These are phyloP conservation scores for Pomatorhinus ruficollis DNA, from an alignment of 2,113 vertebrate genomes.

Conservation along the genomic window DNA sequence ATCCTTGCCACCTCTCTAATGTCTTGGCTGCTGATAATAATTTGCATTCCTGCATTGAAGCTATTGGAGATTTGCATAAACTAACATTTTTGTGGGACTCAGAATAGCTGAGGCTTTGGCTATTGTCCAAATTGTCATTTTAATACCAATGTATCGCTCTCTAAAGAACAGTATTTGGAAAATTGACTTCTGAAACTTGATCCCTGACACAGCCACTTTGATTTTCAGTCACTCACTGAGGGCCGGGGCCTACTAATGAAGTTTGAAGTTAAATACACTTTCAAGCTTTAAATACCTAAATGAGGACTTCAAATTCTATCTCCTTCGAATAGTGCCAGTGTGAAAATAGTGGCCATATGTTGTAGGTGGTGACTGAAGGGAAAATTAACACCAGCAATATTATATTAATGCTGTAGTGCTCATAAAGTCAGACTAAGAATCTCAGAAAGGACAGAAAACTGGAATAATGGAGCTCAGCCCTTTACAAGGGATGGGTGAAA, in stretches of 20 bases:
- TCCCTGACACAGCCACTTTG: background rate
- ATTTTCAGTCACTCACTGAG: conserved; percentile 19
- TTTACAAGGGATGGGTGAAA: background rate
- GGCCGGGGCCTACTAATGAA: conserved; percentile 5
- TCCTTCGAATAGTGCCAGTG: background rate
- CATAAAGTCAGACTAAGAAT: background rate
- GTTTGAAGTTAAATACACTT: conserved; percentile 5
- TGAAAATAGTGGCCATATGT: background rate
- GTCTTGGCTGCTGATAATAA: background rate
- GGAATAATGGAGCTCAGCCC: background rate
- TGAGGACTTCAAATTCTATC: background rate
- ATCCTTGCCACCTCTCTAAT: background rate
- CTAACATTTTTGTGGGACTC: background rate
- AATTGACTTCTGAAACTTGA: conserved; percentile 25
- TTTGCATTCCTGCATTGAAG: background rate
- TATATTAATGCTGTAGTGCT: background rate
- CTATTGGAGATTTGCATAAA: conserved; percentile 3
- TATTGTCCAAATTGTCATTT: conserved; percentile 15
- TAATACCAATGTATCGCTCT: background rate
- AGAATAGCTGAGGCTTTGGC: background rate
- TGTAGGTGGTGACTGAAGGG: background rate
- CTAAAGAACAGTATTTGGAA: conserved; percentile 26
- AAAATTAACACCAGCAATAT: background rate
- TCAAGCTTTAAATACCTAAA: conserved; percentile 22
- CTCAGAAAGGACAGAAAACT: background rate